These are phyloP conservation scores for Dendroctonus ponderosae DNA, from an alignment of 1,140 invertebrate species.

Conservation along the genomic window DNA sequence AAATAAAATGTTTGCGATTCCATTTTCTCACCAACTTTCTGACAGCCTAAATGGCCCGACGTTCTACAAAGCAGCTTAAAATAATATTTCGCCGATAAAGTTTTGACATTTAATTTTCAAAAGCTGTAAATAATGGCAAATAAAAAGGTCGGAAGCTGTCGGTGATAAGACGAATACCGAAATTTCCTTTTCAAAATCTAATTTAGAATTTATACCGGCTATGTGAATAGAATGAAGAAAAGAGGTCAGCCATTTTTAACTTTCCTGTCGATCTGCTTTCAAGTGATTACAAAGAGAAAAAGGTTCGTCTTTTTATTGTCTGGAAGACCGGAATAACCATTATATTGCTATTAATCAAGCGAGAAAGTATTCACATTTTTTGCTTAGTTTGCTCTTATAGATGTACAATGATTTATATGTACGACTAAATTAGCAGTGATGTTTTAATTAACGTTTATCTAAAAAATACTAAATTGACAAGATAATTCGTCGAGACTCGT, in stretches of 20 bases:
- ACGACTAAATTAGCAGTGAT: too few relatives aligned
- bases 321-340: too few relatives aligned
- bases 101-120: conserved; percentile 8
- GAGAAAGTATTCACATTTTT: too few relatives aligned
- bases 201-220: conserved; percentile 4
- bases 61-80: background rate
- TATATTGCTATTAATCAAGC: too few relatives aligned
- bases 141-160: conserved; percentile 8
- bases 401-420: too few relatives aligned
- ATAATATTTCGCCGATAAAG: background rate
- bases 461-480: too few relatives aligned
- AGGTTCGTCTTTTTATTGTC: too few relatives aligned
- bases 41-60: conserved; percentile 7
- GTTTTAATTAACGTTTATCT: too few relatives aligned
- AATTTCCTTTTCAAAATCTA: conserved; percentile 5
- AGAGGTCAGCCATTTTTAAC: background rate
- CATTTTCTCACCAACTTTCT: background rate
- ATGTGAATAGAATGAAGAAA: background rate
- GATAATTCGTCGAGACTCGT: too few relatives aligned
- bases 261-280: conserved; percentile 3
- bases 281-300: conserved; percentile 1
- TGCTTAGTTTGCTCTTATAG: too few relatives aligned
- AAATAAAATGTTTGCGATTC: too few relatives aligned
- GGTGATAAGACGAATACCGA: background rate
- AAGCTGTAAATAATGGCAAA: conserved; percentile 2